Evolutionary conservation across 53 echinoderm and acorn worm genomes (phyloP).

Genomic region (Arbacia lixula): DNA sequence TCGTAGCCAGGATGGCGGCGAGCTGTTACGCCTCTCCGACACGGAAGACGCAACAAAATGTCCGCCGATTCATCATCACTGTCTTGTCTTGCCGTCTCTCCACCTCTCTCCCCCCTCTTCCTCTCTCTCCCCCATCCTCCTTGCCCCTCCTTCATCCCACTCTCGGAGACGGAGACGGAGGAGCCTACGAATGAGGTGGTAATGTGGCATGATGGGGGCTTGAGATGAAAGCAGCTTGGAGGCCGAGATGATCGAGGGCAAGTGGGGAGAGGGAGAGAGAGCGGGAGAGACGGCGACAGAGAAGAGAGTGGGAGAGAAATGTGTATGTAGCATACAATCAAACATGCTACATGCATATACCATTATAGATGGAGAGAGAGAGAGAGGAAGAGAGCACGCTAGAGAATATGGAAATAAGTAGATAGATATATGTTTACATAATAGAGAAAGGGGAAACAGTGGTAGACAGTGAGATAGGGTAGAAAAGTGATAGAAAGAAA

Average conservation of each 20-base stretch:
- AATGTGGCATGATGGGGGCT: conserved; percentile 36
- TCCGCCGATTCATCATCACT: conserved; percentile 45
- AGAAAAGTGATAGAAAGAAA: too few species aligned
- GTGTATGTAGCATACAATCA: too few species aligned
- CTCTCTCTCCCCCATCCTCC: background rate
- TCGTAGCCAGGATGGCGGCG: conserved; percentile 45
- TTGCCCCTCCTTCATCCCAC: background rate
- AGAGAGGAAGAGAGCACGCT: too few species aligned
- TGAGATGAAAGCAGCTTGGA: background rate
- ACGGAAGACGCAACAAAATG: conserved; percentile 55
- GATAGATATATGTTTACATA: too few species aligned
- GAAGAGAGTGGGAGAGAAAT: background rate
- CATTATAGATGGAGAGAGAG: too few species aligned
- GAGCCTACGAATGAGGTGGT: conserved; percentile 40
- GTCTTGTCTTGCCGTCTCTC: background rate
- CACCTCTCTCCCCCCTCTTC: background rate
- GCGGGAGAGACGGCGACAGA: background rate
- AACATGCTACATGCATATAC: too few species aligned
- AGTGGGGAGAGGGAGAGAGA: background rate
- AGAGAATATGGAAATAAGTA: too few species aligned
- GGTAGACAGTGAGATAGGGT: too few species aligned
- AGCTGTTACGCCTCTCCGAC: conserved; percentile 42
- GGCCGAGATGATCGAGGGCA: conserved; percentile 16
- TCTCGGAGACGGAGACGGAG: background rate
- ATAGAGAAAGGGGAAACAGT: too few species aligned